Evolutionary conservation across 2,888 invertebrate species (phyloP).

Genomic region (Poecilobothrus nobilitatus): DNA sequence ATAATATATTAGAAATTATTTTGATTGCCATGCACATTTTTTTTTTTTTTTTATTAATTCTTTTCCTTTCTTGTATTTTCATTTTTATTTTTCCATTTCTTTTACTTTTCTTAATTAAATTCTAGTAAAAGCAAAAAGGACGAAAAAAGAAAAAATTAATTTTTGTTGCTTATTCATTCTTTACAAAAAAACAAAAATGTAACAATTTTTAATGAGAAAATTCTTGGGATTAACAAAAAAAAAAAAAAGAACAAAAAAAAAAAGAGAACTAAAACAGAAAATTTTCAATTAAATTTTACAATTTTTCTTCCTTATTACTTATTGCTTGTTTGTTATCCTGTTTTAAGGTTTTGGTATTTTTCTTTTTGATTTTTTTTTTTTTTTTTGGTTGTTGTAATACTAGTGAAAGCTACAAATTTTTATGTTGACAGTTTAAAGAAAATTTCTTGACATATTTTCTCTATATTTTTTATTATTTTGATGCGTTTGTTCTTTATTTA

Average conservation of each 20-base stretch:
- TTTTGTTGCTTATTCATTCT: background rate
- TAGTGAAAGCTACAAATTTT: background rate
- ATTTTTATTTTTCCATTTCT: background rate
- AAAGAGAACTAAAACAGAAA: no score
- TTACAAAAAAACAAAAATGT: background rate
- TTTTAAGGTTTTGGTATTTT: background rate
- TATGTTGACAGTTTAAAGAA: background rate
- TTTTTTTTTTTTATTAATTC: no score
- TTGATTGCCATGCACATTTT: no score
- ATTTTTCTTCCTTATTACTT: background rate
- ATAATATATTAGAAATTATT: no score
- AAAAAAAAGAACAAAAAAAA: background rate
- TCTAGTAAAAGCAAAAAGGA: background rate
- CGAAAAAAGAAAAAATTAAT: background rate
- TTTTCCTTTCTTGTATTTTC: background rate
- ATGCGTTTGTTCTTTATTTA: background rate
- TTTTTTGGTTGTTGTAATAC: background rate
- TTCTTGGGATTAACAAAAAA: background rate
- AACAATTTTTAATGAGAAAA: conserved; percentile 3
- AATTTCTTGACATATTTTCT: background rate
- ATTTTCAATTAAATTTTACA: conserved; percentile 6
- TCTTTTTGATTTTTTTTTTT: background rate
- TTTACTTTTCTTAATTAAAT: background rate
- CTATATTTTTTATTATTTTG: background rate
- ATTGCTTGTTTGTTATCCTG: background rate